Base-by-base conservation (phyloP, 2,113 vertebrate genomes). In the Spermophilus dauricus region DNA sequence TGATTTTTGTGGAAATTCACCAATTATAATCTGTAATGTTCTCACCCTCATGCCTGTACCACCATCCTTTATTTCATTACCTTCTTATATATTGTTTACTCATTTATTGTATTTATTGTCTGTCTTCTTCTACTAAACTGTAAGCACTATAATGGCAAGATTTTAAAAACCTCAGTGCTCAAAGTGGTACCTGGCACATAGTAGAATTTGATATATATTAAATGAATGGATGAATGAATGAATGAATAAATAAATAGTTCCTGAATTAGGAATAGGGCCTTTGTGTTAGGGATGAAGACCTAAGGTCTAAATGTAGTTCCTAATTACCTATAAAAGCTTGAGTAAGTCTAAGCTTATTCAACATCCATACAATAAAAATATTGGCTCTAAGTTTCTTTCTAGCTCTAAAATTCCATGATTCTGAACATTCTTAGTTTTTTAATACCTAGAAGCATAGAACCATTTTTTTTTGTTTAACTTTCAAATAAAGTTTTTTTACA, bases 391-490 rank as follows among this genome's bases (percentile, higher is more conserved):
- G 39, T 34, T 63, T 88, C 65, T 94, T 86, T 61, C 86, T 76
- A 77, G 11, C 30, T 89, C 42, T 83, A 89, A 42, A 51, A 76
- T 83, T 84, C 24, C 20, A 30, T 67, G 72, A 56, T 83, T 56
- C 70, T 67, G 1, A 20, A 42, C 16, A 5, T 93, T 67, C 32
- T 91, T 92, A n/a, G 39, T 89, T 97, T 93, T 96, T 39, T 63
- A 96, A 89, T 77, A 69, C 39, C 78, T 86, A 63, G 9, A 77
- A 70, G 61, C 45, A 67, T 83, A 89, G 1, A 92, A 45, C 34
- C 10, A 17, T 42, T 89, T 92, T 51, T 92, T 92, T 92, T 53
- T 37, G 5, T 94, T 95, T 93, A 84, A 26, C 93, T 94, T 94
- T 93, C 42, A 94, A 92, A 18, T 76, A 81, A 72, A 91, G 90